Evolutionary conservation across 2,888 invertebrate species (phyloP).

Genomic region (Cyaniris semiargus): DNA sequence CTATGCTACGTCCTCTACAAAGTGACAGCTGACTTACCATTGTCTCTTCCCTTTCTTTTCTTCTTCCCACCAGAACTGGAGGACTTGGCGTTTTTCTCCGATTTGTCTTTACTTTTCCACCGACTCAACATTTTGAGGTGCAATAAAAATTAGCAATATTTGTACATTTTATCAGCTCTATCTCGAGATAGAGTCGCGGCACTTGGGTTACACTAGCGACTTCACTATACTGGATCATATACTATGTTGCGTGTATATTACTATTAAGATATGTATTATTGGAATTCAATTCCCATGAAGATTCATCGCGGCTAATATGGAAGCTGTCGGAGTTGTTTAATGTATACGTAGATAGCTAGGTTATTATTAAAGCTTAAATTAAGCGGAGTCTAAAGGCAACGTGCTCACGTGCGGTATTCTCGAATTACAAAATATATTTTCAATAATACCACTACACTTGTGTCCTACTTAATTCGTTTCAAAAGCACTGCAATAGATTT

Average conservation of each 20-base stretch:
- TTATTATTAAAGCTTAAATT: constrained; percentile 26
- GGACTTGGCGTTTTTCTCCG: constrained; percentile 83
- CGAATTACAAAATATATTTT: neutral
- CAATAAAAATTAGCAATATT: constrained; percentile 33
- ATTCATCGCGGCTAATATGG: constrained; percentile 24
- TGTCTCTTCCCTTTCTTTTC: constrained; percentile 91
- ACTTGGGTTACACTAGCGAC: constrained; percentile 30
- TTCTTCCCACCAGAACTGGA: constrained; percentile 84
- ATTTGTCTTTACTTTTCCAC: constrained; percentile 92
- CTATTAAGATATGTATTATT: constrained; percentile 33
- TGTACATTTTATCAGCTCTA: constrained; percentile 37
- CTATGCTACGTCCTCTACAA: neutral
- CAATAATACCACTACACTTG: constrained; percentile 9
- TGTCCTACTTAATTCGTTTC: constrained; percentile 20
- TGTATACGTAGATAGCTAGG: constrained; percentile 1
- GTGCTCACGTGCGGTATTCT: neutral
- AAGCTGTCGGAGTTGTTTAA: constrained; percentile 24
- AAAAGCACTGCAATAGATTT: constrained; percentile 19
- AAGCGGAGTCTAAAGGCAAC: constrained; percentile 15
- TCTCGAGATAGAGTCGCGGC: constrained; percentile 35
- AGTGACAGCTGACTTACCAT: constrained; percentile 77
- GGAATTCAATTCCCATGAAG: constrained; percentile 33
- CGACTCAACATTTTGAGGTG: constrained; percentile 85
- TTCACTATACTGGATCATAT: constrained; percentile 23
- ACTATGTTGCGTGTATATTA: constrained; percentile 31